Evolutionary conservation across 2,888 invertebrate genomes (phyloP).

Genomic region (Oligia latruncula): DNA sequence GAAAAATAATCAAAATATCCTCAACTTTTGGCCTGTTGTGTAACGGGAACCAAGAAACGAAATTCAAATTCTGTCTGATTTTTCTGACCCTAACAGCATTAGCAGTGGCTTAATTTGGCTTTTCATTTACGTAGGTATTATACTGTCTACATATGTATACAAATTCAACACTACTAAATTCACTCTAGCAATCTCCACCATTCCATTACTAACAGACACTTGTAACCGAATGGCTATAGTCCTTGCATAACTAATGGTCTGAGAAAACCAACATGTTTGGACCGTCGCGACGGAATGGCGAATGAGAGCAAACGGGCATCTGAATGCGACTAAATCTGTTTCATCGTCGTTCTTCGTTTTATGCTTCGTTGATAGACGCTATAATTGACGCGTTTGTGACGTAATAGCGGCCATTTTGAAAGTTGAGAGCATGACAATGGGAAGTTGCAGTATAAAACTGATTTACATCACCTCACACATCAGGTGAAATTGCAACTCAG

Average conservation of each 20-base stretch:
- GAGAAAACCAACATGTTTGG: slow-evolving; percentile 59
- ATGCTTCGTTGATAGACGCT: slow-evolving; percentile 25
- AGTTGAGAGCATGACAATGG: not conserved
- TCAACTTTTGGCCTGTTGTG: not conserved
- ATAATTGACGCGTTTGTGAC: slow-evolving; percentile 23
- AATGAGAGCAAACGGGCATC: slow-evolving; percentile 56
- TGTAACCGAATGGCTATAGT: slow-evolving; percentile 36
- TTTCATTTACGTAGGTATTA: not conserved
- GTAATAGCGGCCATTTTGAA: slow-evolving; percentile 19
- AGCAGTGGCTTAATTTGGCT: too few species aligned
- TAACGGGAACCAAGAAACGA: not conserved
- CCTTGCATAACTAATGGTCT: slow-evolving; percentile 57
- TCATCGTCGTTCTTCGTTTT: slow-evolving; percentile 37
- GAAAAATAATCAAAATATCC: not conserved
- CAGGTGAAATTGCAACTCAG: too few species aligned
- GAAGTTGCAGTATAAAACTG: not conserved
- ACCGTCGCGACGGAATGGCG: slow-evolving; percentile 45
- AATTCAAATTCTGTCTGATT: not conserved
- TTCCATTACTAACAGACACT: slow-evolving; percentile 28
- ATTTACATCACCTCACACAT: too few species aligned
- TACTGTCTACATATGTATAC: not conserved
- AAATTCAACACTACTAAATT: slow-evolving; percentile 9
- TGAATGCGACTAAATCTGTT: slow-evolving; percentile 49
- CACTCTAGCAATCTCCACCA: not conserved
- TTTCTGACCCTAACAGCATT: not conserved